Conservation (phyloP, 2,888 invertebrate species). For the Phragmatobia fuliginosa region DNA sequence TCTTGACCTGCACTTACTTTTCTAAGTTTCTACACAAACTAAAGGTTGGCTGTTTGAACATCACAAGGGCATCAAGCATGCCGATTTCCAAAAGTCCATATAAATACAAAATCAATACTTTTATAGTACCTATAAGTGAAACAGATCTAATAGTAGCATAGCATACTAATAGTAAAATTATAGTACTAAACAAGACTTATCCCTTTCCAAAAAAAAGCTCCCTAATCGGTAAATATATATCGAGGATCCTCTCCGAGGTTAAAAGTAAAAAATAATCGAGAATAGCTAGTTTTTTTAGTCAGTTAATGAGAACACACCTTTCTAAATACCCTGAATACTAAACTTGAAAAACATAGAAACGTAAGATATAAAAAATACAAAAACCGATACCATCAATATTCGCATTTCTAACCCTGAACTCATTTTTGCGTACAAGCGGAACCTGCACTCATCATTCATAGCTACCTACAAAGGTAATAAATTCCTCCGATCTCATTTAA, state of each 20-base stretch:
- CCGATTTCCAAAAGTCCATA: no score
- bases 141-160: no score
- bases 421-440: not conserved
- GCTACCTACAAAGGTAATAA: not conserved
- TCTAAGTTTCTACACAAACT: no score
- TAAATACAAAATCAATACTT: no score
- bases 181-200: no score
- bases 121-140: no score
- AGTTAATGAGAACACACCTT: not conserved
- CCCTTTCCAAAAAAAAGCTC: no score
- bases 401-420: not conserved
- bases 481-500: not conserved
- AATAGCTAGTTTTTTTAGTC: not conserved
- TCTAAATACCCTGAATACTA: accelerated
- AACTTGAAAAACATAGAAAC: not conserved
- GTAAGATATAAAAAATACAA: not conserved
- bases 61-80: no score
- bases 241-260: not conserved
- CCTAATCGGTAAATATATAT: not conserved
- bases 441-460: not conserved
- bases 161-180: no score
- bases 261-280: not conserved
- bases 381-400: not conserved
- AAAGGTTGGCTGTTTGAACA: no score
- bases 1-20: no score